Evolutionary conservation across 2,113 vertebrate species (phyloP), one percentile per base, ranked within the genome.

Genomic region (Calyptommatus sinebrachiatus): DNA sequence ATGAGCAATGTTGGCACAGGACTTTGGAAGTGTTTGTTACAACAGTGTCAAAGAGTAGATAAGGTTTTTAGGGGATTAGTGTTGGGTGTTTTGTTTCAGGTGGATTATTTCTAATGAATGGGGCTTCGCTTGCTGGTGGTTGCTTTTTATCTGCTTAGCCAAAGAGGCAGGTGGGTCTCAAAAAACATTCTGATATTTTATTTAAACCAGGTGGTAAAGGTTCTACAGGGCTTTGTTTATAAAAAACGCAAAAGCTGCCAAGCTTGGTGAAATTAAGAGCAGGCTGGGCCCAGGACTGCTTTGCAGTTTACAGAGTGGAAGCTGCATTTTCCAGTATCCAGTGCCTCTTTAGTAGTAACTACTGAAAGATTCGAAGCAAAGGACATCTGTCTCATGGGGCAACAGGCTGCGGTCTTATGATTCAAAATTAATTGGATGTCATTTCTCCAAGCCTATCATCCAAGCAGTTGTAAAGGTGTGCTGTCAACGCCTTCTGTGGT

Each of bases 31-130:
- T 87, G 87, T 92, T 90, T 91, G 89, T 91, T 92, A 90, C 87
- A 89, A 90, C 84, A 79, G 82, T 92, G 91, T 91, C 89, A 91
- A 91, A 90, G 88, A 91, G 89, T 84, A 91, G 90, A 88, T 86
- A 90, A 88, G 86, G 87, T 86, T 84, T 84, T 90, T 88, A 81
- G 73, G 76, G 82, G 83, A 86, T 90, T 85, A 83, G 69, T 73
- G 71, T 81, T 78, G 87, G 81, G 86, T 81, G 73, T 91, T 85
- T 85, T 87, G 80, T 89, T 90, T 91, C 77, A 86, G 84, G 89
- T 92, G 88, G 85, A 82, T 86, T 87, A 71, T 85, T 82, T 80
- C 53, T 85, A 84, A 65, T 84, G 84, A 87, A 84, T 84, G 65
- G 50, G 45, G 73, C 77, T 60, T 81, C 73, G 24, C 14, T 62